Evolutionary conservation across 2,113 vertebrate genomes (phyloP), one percentile per base, ranked within the genome.

Genomic region (Herpetotheres cachinnans): DNA sequence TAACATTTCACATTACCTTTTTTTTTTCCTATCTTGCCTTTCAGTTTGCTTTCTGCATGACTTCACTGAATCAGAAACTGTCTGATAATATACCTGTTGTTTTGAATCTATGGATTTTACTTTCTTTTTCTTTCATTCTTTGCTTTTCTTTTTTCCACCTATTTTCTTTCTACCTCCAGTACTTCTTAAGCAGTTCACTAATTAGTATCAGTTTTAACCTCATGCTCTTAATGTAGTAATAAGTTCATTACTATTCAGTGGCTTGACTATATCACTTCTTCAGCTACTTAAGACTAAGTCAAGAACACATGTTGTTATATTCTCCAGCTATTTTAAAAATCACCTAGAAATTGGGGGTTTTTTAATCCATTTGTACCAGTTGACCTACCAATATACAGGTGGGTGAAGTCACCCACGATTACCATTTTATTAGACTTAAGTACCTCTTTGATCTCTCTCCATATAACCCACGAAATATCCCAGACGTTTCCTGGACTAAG

Each of bases 161-260:
- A 2, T 54, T 81, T 36, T 50, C 2, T 81, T 90, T 55, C 36
- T 85, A 10, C 40, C 29, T 88, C 26, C 36, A 49, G 15, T 69
- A 56, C 3, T 49, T 70, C 86, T 90, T 42, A 70, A 93, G 19
- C 11, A 44, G 19, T 40, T 77, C 7, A 8, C 8, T 74, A 81
- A 83, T 77, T 71, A 46, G 12, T 42, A 49, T 50, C 1, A 10
- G 3, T 72, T 91, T 87, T 82, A 61, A 58, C 8, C 20, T 91
- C 44, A 15, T 0, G 0, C 4, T 81, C 19, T 62, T 84, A 89
- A 40, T 14, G 1, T n/a, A 66, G 10, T 46, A 65, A 42, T 54
- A 49, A 58, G 3, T 50, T 92, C 30, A 58, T 89, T 63, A 55
- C 7, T 87, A 47, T 63, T 69, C 32, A 26, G 27, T 79, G 40